Evolutionary conservation across 1,140 invertebrate genomes (phyloP).

Genomic region (Triops cancriformis): DNA sequence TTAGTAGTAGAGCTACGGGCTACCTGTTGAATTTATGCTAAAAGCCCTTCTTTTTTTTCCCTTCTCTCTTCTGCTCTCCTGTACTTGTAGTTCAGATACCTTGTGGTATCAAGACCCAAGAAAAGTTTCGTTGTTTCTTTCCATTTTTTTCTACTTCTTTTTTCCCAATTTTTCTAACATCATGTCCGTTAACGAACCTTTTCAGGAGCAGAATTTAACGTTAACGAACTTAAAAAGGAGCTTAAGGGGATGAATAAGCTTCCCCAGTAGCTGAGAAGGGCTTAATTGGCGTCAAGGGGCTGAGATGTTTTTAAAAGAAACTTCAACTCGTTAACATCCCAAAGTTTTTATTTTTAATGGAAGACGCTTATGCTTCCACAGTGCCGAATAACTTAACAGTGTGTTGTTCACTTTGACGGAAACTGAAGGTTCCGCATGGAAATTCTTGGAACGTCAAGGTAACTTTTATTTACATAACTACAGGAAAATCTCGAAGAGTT

Average conservation of each 20-base stretch:
- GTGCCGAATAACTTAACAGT: not conserved
- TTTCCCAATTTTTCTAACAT: not conserved
- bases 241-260: not conserved
- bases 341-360: not conserved
- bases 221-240: not conserved
- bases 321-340: not conserved
- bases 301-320: not conserved
- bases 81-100: not conserved
- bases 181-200: slow-evolving; percentile 9
- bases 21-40: slow-evolving; percentile 10
- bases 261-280: not conserved
- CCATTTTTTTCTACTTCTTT: not conserved
- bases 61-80: too few species aligned
- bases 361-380: too few species aligned
- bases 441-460: too few species aligned
- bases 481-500: too few species aligned
- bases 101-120: not conserved
- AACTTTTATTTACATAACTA: too few species aligned
- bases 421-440: slow-evolving; percentile 17
- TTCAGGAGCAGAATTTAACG: slow-evolving; percentile 1
- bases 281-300: not conserved
- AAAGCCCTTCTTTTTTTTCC: not conserved
- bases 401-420: slow-evolving; percentile 9
- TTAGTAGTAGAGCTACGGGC: not conserved
- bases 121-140: not conserved